These are phyloP conservation scores for Chauna torquata DNA, from an alignment of 2,113 vertebrate genomes.

Conservation along the genomic window DNA sequence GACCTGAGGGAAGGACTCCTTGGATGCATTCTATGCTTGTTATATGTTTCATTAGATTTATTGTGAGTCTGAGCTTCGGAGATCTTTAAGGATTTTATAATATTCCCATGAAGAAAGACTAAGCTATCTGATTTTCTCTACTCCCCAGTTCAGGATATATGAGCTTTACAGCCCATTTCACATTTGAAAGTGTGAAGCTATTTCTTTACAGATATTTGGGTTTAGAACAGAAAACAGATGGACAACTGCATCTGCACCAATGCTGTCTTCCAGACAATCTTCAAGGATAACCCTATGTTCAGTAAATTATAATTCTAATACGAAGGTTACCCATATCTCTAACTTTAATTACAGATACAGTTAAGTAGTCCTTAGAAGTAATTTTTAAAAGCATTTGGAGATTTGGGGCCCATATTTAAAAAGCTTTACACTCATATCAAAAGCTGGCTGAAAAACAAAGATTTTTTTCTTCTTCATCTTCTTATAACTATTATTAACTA, in stretches of 20 bases:
- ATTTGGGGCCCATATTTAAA: neutral
- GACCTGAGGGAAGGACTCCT: neutral
- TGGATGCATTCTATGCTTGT: neutral
- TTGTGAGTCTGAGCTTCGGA: neutral
- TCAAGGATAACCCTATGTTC: neutral
- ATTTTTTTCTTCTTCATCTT: neutral
- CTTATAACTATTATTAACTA: neutral
- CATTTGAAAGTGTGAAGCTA: neutral
- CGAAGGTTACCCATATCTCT: neutral
- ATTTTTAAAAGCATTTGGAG: neutral
- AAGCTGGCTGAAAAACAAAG: neutral
- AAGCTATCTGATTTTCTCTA: neutral
- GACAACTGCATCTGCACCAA: neutral
- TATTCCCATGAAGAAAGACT: neutral
- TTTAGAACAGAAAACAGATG: neutral
- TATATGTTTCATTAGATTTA: conserved; percentile 3
- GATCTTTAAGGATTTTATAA: neutral
- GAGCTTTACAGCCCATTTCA: neutral
- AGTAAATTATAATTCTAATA: neutral
- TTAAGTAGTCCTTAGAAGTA: neutral
- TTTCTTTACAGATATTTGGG: neutral
- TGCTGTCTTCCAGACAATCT: neutral
- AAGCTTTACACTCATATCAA: neutral
- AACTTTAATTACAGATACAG: neutral
- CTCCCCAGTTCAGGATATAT: neutral